phyloP scores from a whole-genome alignment of 2,888 invertebrate genomes.

The Thymelicus sylvestris region DNA sequence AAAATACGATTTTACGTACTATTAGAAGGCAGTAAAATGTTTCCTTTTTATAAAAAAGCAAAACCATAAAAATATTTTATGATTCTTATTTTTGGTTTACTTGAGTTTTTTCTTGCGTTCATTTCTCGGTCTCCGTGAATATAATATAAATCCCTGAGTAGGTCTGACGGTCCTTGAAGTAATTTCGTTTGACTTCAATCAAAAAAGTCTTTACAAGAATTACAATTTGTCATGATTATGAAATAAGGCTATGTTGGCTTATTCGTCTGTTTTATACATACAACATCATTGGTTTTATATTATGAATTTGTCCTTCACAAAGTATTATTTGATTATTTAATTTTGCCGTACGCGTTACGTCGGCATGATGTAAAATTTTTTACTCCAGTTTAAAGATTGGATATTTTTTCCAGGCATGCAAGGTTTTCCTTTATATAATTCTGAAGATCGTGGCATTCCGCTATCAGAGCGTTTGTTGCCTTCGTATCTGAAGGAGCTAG shows the following conservation, averaged over 20 bases:
- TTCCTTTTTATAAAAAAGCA: too few relatives aligned
- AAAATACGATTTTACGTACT: too few relatives aligned
- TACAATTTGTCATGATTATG: not conserved
- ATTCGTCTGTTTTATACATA: too few relatives aligned
- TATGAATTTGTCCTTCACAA: not conserved
- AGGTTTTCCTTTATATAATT: slow-evolving; percentile 68
- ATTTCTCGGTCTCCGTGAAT: too few relatives aligned
- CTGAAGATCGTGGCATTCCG: slow-evolving; percentile 78
- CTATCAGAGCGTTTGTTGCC: slow-evolving; percentile 84
- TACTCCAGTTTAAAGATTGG: not conserved
- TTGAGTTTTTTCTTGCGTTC: not conserved
- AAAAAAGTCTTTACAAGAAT: not conserved
- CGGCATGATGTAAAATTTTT: not conserved
- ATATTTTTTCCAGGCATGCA: slow-evolving; percentile 70
- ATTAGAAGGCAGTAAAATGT: too few relatives aligned
- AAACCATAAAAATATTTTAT: too few relatives aligned
- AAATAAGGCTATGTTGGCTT: not conserved
- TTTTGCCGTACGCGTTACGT: too few relatives aligned
- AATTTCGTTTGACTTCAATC: not conserved
- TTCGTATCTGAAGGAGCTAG: slow-evolving; percentile 86
- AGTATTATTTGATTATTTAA: not conserved
- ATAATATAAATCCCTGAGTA: too few relatives aligned
- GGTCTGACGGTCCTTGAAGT: not conserved
- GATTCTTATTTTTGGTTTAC: too few relatives aligned
- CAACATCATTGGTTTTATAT: too few relatives aligned